Evolutionary conservation across 2,797 vertebrate genomes (phyloP), one percentile per base, ranked within the genome.

Genomic region (Oryzias sinensis): DNA sequence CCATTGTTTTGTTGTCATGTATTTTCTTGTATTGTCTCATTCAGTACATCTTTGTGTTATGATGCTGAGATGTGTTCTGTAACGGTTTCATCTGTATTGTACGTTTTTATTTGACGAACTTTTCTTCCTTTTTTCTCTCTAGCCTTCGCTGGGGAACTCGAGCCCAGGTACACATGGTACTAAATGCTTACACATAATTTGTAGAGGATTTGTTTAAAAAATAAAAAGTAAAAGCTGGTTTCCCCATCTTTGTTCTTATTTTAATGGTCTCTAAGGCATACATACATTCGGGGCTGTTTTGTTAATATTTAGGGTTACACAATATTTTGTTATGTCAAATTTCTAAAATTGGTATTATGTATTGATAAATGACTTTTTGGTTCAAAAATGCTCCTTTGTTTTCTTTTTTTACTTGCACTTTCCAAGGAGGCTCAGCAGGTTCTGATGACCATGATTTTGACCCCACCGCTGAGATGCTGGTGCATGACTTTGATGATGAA

Each of bases 401-500:
- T 37, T 20, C 24, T 3, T 49, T 40, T 6, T 4, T 4, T 5
- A 13, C 4, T 33, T 42, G 22, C 17, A 4, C 14, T 47, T 69
- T 62, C 49, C 1, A 8, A 95, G 95, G 94, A 90, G 94, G 94
- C 89, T 95, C 95, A 88, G 93, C 92, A 84, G 86, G 93, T 88
- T 94, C 93, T 47, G 94, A 94, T 74, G 97, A 99, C 92, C 93
- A 94, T 88, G 97, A 99, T 79, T 99, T 99, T 68, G 94, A 99
- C 86, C 97, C 96, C 53, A 93, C 96, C 46, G 96, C 93, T 83
- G 97, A 99, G 72, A 98, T 99, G 96, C 92, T 99, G 61, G 94
- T 98, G 74, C 97, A 99, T 77, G 97, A 98, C 88, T 99, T 94
- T 85, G 97, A 99, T 62, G 97, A 99, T 70, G 97, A 99, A 75